phyloP scores from a whole-genome alignment of 2,797 vertebrate genomes.

The Nyctalus aviator region DNA sequence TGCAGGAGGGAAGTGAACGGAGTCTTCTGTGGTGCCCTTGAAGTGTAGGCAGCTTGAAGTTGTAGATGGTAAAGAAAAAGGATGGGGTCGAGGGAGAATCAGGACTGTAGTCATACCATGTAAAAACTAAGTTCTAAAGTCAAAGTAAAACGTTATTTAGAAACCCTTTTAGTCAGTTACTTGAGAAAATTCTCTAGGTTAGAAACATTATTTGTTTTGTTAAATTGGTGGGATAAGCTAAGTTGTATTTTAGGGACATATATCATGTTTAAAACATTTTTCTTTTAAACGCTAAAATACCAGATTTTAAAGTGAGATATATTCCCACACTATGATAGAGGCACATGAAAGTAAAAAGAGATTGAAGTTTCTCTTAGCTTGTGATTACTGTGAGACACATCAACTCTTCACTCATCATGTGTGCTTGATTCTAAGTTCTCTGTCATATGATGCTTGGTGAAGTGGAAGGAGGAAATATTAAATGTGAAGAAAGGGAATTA shows the following conservation, averaged over 20 bases:
- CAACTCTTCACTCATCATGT: too few relatives aligned
- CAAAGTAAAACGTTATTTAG: conserved; percentile 23
- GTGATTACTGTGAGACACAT: too few relatives aligned
- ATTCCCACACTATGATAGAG: too few relatives aligned
- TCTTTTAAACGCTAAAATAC: neutral
- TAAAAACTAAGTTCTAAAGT: conserved; percentile 35
- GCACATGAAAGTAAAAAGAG: too few relatives aligned
- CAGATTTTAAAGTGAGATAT: neutral
- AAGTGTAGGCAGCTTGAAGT: neutral
- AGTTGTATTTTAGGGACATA: neutral
- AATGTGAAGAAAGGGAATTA: conserved; percentile 27
- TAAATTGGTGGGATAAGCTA: conserved; percentile 28
- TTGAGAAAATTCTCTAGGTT: conserved; percentile 24
- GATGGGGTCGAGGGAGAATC: neutral
- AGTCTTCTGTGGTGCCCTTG: neutral
- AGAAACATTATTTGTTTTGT: conserved; percentile 9
- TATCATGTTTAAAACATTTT: neutral
- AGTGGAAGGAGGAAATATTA: neutral
- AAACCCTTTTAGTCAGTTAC: conserved; percentile 27
- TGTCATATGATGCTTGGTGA: neutral
- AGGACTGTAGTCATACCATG: neutral
- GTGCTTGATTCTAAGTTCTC: neutral
- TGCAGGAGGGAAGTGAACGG: neutral
- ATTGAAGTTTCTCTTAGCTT: too few relatives aligned
- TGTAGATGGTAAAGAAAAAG: neutral